A percentile compares a stretch with the other conserved stretches of the same genome.
Conservation (phyloP, 2,888 invertebrate genomes). For the Dusona sp. region DNA sequence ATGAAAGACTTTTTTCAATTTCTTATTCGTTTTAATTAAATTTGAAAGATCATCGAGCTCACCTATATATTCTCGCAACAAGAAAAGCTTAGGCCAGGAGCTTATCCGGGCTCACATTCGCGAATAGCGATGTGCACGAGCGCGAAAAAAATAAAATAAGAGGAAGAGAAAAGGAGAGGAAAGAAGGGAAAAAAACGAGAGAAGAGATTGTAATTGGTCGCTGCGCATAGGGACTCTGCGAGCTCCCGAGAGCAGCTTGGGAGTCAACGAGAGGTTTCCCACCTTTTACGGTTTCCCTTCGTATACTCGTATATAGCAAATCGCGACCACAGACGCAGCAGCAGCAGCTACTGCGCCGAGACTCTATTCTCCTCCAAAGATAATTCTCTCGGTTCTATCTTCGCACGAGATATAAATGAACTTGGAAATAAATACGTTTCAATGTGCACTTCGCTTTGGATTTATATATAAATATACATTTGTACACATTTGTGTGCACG, state of each 20-base stretch:
- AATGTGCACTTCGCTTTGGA: not conserved
- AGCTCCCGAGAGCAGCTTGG: constrained; percentile 81
- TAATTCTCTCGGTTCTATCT: constrained; percentile 36
- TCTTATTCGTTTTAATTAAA: not conserved
- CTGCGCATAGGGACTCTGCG: constrained; percentile 81
- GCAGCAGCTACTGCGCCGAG: constrained; percentile 32
- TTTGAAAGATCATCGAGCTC: not conserved
- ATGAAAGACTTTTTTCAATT: not conserved
- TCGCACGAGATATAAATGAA: constrained; percentile 13
- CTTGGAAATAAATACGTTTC: constrained; percentile 15
- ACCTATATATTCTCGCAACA: constrained; percentile 9
- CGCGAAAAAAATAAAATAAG: constrained; percentile 28
- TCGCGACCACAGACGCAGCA: constrained; percentile 32
- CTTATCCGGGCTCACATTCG: constrained; percentile 49
- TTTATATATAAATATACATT: constrained; percentile 16
- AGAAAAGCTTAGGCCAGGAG: constrained; percentile 39
- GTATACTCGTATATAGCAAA: constrained; percentile 43
- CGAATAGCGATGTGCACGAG: not conserved
- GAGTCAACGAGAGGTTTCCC: constrained; percentile 84
- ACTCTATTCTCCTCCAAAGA: constrained; percentile 42
- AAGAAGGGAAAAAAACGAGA: constrained; percentile 61
- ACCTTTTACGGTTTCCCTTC: constrained; percentile 84
- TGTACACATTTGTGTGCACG: not conserved
- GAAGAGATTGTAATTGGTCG: constrained; percentile 80
- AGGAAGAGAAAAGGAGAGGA: constrained; percentile 65